Conservation (phyloP, 2,888 invertebrate species). For the Megastigmus dorsalis region DNA sequence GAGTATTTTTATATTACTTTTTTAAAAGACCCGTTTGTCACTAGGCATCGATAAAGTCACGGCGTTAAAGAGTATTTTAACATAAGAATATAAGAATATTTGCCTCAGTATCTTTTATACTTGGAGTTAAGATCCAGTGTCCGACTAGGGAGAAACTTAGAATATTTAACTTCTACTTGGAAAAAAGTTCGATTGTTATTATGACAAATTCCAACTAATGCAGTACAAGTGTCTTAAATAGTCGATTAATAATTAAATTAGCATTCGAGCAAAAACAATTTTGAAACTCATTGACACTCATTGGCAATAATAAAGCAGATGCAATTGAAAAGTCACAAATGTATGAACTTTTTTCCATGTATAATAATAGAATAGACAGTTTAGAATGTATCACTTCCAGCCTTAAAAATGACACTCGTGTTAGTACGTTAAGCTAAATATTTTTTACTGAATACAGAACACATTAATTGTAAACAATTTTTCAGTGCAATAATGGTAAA, state of each 20-base stretch:
- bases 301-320: too few relatives aligned
- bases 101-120: conserved; percentile 33
- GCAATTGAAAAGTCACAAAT: too few relatives aligned
- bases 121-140: not conserved
- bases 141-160: not conserved
- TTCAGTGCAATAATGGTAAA: conserved; percentile 29
- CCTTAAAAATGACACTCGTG: conserved; percentile 33
- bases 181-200: too few relatives aligned
- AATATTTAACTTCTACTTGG: conserved; percentile 15
- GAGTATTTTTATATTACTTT: conserved; percentile 50
- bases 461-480: not conserved
- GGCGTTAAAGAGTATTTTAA: conserved; percentile 37
- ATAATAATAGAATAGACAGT: conserved; percentile 2
- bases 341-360: too few relatives aligned
- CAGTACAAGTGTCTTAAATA: too few relatives aligned
- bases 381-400: conserved; percentile 39
- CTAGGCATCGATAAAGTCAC: conserved; percentile 4
- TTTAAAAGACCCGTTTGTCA: conserved; percentile 22
- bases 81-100: not conserved
- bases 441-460: conserved; percentile 23
- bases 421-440: conserved; percentile 21
- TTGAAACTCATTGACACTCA: too few relatives aligned
- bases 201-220: too few relatives aligned
- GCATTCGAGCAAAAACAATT: too few relatives aligned
- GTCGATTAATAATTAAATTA: too few relatives aligned